Conservation (phyloP, 2,113 vertebrate species). For the Passer domesticus region DNA sequence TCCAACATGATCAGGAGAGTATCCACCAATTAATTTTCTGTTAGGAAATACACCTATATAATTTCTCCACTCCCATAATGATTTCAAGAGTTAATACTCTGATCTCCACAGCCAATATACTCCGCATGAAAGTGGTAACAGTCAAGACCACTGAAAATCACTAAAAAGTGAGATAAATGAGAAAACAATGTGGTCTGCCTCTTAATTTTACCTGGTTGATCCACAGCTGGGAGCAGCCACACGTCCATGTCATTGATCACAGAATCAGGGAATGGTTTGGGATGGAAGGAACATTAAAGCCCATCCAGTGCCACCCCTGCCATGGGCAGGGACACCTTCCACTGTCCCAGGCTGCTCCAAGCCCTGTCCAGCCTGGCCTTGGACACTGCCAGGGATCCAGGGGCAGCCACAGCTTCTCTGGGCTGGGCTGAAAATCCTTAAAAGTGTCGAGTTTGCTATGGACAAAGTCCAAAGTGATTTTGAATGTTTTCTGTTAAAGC, state of each 20-base stretch:
- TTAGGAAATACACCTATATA: neutral
- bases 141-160: neutral
- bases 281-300: neutral
- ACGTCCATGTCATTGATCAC: neutral
- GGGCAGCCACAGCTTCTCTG: neutral
- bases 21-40: neutral
- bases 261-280: neutral
- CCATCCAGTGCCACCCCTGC: neutral
- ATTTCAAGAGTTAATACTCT: neutral
- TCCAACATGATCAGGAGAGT: neutral
- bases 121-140: neutral
- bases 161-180: neutral
- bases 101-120: neutral
- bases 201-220: neutral
- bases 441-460: neutral
- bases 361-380: accelerated
- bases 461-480: neutral
- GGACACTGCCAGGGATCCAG: neutral
- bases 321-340: neutral
- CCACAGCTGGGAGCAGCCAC: neutral
- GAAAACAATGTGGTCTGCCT: neutral
- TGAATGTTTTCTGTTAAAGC: neutral
- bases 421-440: neutral
- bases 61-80: neutral
- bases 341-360: accelerated